These are phyloP conservation scores for Cardinalis cardinalis DNA, from an alignment of 2,113 vertebrate genomes.

Conservation along the genomic window DNA sequence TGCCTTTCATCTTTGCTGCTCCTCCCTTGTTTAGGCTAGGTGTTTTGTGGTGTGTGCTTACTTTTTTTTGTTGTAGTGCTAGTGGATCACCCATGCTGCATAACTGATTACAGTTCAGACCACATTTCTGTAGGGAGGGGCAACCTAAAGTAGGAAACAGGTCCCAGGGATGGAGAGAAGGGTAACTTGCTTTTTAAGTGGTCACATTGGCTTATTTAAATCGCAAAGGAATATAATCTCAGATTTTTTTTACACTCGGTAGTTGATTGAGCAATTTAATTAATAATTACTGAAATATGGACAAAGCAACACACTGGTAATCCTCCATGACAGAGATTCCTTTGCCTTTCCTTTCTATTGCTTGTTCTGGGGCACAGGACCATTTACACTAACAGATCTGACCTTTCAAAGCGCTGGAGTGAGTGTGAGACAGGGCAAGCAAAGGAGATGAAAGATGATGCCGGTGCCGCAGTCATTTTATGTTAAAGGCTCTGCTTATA, in stretches of 20 bases:
- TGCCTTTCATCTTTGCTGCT: conserved; percentile 13
- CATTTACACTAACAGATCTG: conserved; percentile 62
- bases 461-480: not conserved
- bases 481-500: conserved; percentile 42
- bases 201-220: not conserved
- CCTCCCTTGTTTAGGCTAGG: not conserved
- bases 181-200: conserved; percentile 5
- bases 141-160: not conserved
- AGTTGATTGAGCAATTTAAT: not conserved
- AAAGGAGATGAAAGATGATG: conserved; percentile 60
- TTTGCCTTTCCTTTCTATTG: conserved; percentile 37
- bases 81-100: not conserved
- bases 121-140: not conserved
- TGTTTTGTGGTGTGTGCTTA: not conserved
- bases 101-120: not conserved
- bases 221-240: not conserved
- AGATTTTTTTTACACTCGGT: not conserved
- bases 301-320: not conserved
- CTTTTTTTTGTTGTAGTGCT: not conserved
- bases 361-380: conserved; percentile 57
- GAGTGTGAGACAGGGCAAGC: conserved; percentile 25
- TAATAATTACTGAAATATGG: not conserved
- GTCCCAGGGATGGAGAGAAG: not conserved
- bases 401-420: conserved; percentile 64
- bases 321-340: not conserved